Evolutionary conservation across 2,888 invertebrate species (phyloP), one percentile per base, ranked within the genome.

Genomic region (Rhopalosiphum nymphaeae): DNA sequence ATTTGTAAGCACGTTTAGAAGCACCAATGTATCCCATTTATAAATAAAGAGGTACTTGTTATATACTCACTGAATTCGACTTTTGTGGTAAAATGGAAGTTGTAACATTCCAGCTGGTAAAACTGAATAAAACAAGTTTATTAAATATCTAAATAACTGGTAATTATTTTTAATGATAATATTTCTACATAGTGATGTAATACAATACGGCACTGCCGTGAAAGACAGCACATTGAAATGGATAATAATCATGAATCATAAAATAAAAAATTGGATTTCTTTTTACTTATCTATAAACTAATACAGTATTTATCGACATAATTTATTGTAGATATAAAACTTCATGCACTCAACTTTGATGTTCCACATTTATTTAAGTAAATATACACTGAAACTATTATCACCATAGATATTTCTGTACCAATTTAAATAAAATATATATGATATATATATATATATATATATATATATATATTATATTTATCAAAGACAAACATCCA

Each of bases 61-160:
- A 16, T 94, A n/a, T 88, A 96, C 97, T 97, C 96, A 97, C 97
- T 97, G 97, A 95, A 97, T 96, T 95, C 95, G 84, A 67, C 97
- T 97, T 95, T 97, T 97, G 94, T 97, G 97, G 95, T 96, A 96
- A 95, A 96, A 96, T 26, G 96, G 96, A 29, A 96, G 96, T 95
- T 96, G 96, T 3, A 96, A 95, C 95, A 96, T 96, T 84, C 96
- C 96, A 25, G 96, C 96, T 13, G 96, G 96, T 95, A 96, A 96
- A 67, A 96, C 96, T 96, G 95, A 92, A 67, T 16, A 7, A 67
- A 46, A n/a, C 7, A 56, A 36, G 78, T 36, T 78, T 78, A 21
- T 78, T 78, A 78, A 78, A 78, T 2, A 36, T 36, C 7, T 21
- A 78, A 78, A 78, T 78, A 78, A 42, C 11, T 78, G 9, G 21